Base-by-base conservation (phyloP, 1,140 invertebrate species). In the Lasioglossum baleicum region DNA sequence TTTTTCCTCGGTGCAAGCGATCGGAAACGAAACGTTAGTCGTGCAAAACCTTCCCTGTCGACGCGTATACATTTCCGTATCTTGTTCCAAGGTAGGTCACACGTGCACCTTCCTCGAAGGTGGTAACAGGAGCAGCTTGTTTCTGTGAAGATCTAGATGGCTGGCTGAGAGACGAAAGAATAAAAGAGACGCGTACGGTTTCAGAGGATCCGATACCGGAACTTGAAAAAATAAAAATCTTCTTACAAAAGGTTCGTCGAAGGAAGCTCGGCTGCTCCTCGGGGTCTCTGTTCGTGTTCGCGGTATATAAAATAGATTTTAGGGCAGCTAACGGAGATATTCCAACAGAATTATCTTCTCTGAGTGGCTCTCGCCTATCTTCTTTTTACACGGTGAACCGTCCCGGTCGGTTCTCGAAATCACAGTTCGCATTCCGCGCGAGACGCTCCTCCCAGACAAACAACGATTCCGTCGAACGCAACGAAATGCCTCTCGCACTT, bases 381-480 rank as follows among this genome's bases (percentile, higher is more conserved):
- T 71, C 64, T 42, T 77, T 58, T 76, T 85, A 79, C 64, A 71
- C 31, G 7, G 51, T 69, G 51, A 53, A 53, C 51, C 51, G 15
- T 53, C 71, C 82, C 80, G 79, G 2, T 48, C 69, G 77, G 80
- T 85, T 81, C 51, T 53, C 51, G 51, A 75, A 81, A 90, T 90
- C 89, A 90, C 89, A 90, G 89, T 83, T 78, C 78, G 80, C 71
- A 31, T 67, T 87, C 86, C 82, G 40, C 75, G 69, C 20, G 81
- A 63, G 26, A 48, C 72, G 64, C 22, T 3, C 20, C 64, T 44
- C 51, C 31, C 20, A 72, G 58, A 15, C 10, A 48, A 68, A 63
- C 42, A 20, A 56, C 17, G 20, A n/a, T 64, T 6, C 53, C 20
- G 13, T 58, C 22, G 22, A 48, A 64, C 31, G 13, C 64, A 58